Evolutionary conservation across 2,888 invertebrate species (phyloP), one percentile per base, ranked within the genome.

Genomic region (Drosophila mettleri): DNA sequence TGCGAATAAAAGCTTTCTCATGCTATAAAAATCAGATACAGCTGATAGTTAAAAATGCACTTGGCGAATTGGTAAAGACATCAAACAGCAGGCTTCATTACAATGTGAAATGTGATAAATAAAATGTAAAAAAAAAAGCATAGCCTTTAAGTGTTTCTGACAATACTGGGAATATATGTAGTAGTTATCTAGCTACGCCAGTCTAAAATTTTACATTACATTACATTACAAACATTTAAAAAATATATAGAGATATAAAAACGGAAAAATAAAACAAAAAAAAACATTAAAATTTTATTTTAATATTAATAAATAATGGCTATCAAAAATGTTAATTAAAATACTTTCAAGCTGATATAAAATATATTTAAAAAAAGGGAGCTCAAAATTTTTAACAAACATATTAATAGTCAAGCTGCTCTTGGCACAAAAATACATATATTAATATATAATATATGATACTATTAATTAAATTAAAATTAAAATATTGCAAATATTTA

Each of bases 1-100:
- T 75, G 53, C 68, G 59, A 74, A 74, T 68, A 53, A 74, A 68
- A 71, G 34, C 46, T 64, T 52, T 51, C 71, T 46, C 55, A 36
- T 63, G 38, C 34, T 18, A 53, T 18, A 41, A 29, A 49, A 29
- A 34, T 10, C 53, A 61, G 14, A 61, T 74, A 8, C 29, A 31
- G 22, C 12, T 57, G 55, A 52, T 29, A 74, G 45, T 63, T 53
- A 24, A 24, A 36, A 58, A 49, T 36, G 14, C 16, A 38, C 3
- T 29, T 34, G 16, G 14, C 18, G 52, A 18, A 38, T 31, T 34
- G 9, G 14, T 34, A 45, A 31, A n/a, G 2, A 51, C 22, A 36
- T 45, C 34, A 6, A 29, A 46, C 7, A 52, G 14, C 29, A 39
- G 8, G 7, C n/a, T 12, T 46, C 41, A 16, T 45, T 45, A 45